Percentiles rank a stretch among this genome's conserved stretches.
Conservation (phyloP, 1,140 invertebrate species). For the Aphelenchoides besseyi region DNA sequence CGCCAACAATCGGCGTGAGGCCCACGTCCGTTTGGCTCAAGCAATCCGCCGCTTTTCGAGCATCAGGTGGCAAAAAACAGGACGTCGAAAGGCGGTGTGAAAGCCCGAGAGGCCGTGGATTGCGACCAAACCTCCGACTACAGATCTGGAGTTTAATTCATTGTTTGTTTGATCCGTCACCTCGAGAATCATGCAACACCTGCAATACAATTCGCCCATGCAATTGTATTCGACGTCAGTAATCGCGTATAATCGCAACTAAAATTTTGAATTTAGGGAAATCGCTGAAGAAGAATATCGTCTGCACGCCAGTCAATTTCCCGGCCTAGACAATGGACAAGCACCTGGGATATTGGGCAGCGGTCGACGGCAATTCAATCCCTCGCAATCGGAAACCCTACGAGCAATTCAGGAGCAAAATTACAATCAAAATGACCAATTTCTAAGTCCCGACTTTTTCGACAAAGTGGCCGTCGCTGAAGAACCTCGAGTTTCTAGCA, state of each 20-base stretch:
- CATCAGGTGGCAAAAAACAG: neutral
- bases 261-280: conserved; percentile 30
- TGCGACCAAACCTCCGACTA: neutral
- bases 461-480: conserved; percentile 49
- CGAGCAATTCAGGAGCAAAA: conserved; percentile 32
- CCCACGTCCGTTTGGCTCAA: too few relatives aligned
- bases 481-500: conserved; percentile 38
- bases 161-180: neutral
- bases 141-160: neutral
- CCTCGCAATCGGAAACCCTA: conserved; percentile 18
- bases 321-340: conserved; percentile 13
- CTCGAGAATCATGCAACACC: conserved; percentile 15
- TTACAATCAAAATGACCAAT: conserved; percentile 2
- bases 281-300: conserved; percentile 39
- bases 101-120: too few relatives aligned
- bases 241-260: neutral
- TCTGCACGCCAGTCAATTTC: conserved; percentile 21
- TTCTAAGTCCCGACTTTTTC: conserved; percentile 29
- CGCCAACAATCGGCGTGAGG: too few relatives aligned
- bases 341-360: conserved; percentile 16
- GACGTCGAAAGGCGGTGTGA: neutral
- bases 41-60: neutral
- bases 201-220: conserved; percentile 28
- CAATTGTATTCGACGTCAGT: conserved; percentile 23
- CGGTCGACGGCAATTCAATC: conserved; percentile 35